These are phyloP conservation scores for Heliocidaris erythrogramma DNA, from an alignment of 35 echinoderm and acorn worm species.

Conservation along the genomic window DNA sequence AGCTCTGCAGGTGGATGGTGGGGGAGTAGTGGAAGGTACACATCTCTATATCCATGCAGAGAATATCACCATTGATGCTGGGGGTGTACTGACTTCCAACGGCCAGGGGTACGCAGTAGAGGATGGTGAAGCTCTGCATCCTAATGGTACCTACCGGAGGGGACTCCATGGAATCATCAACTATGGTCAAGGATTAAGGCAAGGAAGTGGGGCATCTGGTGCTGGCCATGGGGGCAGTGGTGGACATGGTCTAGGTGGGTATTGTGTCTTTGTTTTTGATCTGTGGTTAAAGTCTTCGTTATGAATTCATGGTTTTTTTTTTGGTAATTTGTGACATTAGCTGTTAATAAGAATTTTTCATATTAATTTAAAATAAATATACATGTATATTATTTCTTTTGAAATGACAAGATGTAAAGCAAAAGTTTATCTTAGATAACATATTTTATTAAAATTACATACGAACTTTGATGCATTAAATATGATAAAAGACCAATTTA, in stretches of 20 bases:
- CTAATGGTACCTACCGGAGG: conserved; percentile 65
- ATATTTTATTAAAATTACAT: no score
- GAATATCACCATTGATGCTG: conserved; percentile 86
- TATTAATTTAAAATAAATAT: no score
- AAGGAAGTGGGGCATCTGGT: conserved; percentile 53
- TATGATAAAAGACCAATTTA: no score
- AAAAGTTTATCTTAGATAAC: no score
- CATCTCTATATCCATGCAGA: conserved; percentile 83
- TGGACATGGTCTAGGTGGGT: conserved; percentile 77
- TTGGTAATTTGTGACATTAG: no score
- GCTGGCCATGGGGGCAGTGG: conserved; percentile 91
- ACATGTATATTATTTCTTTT: no score
- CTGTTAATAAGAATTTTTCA: no score
- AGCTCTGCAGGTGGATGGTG: conserved; percentile 78
- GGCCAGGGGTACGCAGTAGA: conserved; percentile 66
- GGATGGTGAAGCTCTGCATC: conserved; percentile 57
- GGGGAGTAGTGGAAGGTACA: conserved; percentile 82
- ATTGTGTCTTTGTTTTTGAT: no score
- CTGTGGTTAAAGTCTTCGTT: no score
- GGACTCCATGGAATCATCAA: conserved; percentile 92
- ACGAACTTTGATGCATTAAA: no score
- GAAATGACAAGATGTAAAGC: no score
- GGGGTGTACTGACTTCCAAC: conserved; percentile 70
- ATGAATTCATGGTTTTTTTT: no score
- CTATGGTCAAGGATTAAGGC: conserved; percentile 66